These are phyloP conservation scores for Lacerta viridis DNA, from an alignment of 2,797 vertebrate genomes.

Conservation along the genomic window DNA sequence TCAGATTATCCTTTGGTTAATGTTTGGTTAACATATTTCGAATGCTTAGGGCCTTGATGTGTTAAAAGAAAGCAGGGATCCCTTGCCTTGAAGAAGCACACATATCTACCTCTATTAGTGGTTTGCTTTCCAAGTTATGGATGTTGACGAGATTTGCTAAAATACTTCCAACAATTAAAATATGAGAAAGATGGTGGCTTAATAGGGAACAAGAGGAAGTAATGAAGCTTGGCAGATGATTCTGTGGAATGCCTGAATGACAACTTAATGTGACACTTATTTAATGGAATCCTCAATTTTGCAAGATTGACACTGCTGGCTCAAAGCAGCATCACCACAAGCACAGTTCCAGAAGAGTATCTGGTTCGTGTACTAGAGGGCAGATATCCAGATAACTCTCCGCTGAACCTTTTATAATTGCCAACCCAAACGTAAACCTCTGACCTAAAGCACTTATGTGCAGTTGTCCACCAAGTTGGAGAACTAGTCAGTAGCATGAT, in stretches of 20 bases:
- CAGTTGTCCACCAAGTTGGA: constrained; percentile 13
- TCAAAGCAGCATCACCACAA: not conserved
- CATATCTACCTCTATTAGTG: not conserved
- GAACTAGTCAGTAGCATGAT: not conserved
- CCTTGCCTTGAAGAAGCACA: not conserved
- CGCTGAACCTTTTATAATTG: constrained; percentile 7
- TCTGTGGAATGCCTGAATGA: constrained; percentile 47
- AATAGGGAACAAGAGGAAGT: constrained; percentile 52
- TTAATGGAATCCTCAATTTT: constrained; percentile 26
- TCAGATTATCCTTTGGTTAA: not conserved
- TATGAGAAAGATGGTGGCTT: constrained; percentile 54
- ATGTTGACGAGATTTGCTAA: constrained; percentile 29
- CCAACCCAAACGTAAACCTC: not conserved
- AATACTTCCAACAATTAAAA: constrained; percentile 55
- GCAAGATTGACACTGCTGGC: not conserved
- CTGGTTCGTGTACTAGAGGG: not conserved
- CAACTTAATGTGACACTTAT: not conserved
- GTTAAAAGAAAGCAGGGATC: not conserved
- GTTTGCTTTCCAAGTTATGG: constrained; percentile 39
- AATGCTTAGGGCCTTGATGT: not conserved
- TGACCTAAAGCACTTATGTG: constrained; percentile 13
- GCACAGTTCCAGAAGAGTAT: constrained; percentile 18
- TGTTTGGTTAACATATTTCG: not conserved
- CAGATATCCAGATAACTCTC: not conserved
- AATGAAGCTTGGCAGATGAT: not conserved